phyloP scores from a whole-genome alignment of 2,888 invertebrate genomes.

The Athalia cordata region DNA sequence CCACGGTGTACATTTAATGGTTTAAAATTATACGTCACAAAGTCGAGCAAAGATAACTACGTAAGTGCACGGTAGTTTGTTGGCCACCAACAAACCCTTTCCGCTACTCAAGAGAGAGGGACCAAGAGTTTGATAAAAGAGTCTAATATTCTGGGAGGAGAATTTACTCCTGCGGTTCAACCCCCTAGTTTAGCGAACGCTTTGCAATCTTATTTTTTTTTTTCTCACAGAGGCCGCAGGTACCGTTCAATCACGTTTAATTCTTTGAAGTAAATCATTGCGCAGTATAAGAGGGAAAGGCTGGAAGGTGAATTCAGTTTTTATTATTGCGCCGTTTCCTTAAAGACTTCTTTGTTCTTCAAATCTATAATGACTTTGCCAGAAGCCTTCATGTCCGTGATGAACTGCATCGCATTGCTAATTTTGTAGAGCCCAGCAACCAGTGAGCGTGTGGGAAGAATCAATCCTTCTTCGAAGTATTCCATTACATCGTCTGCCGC shows the following conservation, averaged over 20 bases:
- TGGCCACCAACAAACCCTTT: too few relatives aligned
- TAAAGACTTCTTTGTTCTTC: conserved; percentile 61
- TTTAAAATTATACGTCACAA: conserved; percentile 5
- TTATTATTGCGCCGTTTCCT: conserved; percentile 23
- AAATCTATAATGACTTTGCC: conserved; percentile 76
- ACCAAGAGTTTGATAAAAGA: too few relatives aligned
- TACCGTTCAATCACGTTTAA: conserved; percentile 12
- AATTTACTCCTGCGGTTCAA: too few relatives aligned
- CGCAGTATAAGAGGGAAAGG: not conserved
- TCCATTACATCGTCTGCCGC: conserved; percentile 78
- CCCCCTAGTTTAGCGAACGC: too few relatives aligned
- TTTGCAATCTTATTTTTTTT: not conserved
- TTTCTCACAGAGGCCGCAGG: not conserved
- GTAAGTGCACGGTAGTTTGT: not conserved
- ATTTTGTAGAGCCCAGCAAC: conserved; percentile 76
- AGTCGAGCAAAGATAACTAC: not conserved
- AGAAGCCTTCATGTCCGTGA: conserved; percentile 76
- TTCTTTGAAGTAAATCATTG: not conserved
- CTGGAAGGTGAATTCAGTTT: not conserved
- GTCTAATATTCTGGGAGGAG: too few relatives aligned
- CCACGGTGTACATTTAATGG: conserved; percentile 5
- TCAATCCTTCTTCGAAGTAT: conserved; percentile 78
- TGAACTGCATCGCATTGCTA: conserved; percentile 78
- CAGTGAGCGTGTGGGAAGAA: conserved; percentile 77
- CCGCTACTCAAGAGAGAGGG: too few relatives aligned